Base-by-base conservation (phyloP, 2,113 vertebrate genomes). In the Spheniscus mendiculus region DNA sequence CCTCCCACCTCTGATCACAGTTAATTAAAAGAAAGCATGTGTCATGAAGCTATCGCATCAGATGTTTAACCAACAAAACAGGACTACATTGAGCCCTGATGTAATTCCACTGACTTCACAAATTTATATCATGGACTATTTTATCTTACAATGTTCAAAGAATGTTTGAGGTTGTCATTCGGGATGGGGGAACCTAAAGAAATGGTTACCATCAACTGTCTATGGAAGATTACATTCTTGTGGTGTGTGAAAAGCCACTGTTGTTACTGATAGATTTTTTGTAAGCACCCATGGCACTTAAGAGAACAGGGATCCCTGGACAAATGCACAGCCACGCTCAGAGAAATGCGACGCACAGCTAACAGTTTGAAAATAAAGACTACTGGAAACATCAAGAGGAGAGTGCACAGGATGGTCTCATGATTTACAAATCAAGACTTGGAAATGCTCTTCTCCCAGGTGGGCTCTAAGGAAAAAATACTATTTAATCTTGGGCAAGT, bases 11-110 rank as follows among this genome's bases (percentile, higher is more conserved):
- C 80, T 76, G 65, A 94, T 97, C 89, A 94, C 36, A 94, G 71
- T 95, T 95, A 85, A 97, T 90, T 90, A 83, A 92, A 95, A 94
- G 94, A 94, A 96, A 95, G 79, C 14, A 87, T 15, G 85, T 89
- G 83, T 91, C 81, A 96, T 6, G 30, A 90, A 92, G 79, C n/a
- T 62, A 90, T 77, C 9, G 5, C 47, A 83, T 96, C 69, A n/a
- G 32, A 87, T 82, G 34, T 76, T 95, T 94, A 94, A 95, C 53
- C 76, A 93, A 87, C 86, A 84, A 89, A 90, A 93, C 45, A 83
- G 63, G 55, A 62, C 76, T 89, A 72, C 22, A 22, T 5, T 62
- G 26, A 84, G 70, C 26, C 36, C 11, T 65, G 61, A 76, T 45
- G 61, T 38, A 94, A 88, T 65, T 72, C 40, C 56, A 85, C 10